Conservation (phyloP, 2,113 vertebrate species). For the Myrmecobius fasciatus region DNA sequence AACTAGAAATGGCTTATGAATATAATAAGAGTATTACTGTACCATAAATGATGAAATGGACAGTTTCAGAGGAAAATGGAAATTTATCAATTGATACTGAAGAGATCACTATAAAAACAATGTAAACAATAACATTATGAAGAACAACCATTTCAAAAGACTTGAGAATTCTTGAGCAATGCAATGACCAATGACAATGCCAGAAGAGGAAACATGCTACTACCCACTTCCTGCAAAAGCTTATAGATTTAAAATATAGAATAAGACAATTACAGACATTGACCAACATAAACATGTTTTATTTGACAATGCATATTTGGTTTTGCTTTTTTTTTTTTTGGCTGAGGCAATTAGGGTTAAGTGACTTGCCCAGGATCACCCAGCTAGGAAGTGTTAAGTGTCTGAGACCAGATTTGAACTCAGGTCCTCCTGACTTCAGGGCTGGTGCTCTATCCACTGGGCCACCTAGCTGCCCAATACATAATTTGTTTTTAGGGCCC, state of each 20-base stretch:
- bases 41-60: background rate
- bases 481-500: no score
- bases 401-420: no score
- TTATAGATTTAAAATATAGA: background rate
- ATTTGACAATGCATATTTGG: background rate
- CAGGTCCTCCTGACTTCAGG: no score
- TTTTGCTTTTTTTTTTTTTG: background rate
- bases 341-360: no score
- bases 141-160: background rate
- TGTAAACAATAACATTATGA: background rate
- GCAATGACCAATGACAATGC: background rate
- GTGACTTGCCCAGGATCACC: no score
- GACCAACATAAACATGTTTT: background rate
- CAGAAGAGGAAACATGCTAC: background rate
- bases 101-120: background rate
- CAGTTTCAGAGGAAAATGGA: background rate
- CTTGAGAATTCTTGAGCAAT: background rate
- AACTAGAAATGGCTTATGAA: background rate
- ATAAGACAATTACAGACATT: background rate
- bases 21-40: background rate
- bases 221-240: background rate
- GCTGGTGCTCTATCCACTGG: no score
- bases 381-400: no score
- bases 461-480: no score
- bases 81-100: background rate